Evolutionary conservation across 2,888 invertebrate genomes (phyloP).

Genomic region (Dicycla oo): DNA sequence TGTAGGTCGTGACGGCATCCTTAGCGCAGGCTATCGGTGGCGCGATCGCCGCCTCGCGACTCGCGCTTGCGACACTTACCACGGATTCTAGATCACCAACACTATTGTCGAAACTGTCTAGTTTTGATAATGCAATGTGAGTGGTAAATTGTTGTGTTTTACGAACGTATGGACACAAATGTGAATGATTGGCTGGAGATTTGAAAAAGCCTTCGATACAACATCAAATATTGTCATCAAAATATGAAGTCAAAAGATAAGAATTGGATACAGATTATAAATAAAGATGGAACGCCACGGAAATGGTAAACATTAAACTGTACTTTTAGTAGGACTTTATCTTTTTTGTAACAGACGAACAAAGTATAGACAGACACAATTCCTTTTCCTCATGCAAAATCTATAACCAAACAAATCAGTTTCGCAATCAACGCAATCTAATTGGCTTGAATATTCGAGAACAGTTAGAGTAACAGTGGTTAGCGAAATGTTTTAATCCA

Average conservation of each 20-base stretch:
- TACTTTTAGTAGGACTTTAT: neutral
- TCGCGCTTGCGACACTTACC: slow-evolving; percentile 61
- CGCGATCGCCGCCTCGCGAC: slow-evolving; percentile 63
- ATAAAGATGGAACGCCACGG: neutral
- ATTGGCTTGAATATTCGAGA: slow-evolving; percentile 61
- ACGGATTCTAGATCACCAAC: slow-evolving; percentile 63
- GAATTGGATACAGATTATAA: no score
- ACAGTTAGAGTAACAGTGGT: slow-evolving; percentile 52
- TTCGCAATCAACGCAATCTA: slow-evolving; percentile 59
- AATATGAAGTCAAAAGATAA: neutral
- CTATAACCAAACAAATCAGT: slow-evolving; percentile 56
- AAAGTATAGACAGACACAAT: slow-evolving; percentile 19
- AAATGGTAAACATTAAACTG: neutral
- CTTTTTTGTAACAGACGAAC: neutral
- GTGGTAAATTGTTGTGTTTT: slow-evolving; percentile 29
- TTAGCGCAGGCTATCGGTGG: slow-evolving; percentile 64
- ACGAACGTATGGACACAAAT: slow-evolving; percentile 1
- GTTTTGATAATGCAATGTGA: slow-evolving; percentile 47
- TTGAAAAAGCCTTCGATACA: no score
- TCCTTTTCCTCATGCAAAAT: slow-evolving; percentile 51
- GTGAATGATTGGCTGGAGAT: neutral
- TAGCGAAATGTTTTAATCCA: slow-evolving; percentile 71
- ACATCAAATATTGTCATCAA: no score
- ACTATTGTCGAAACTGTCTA: slow-evolving; percentile 56
- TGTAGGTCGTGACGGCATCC: slow-evolving; percentile 68